A percentile compares a stretch with the other conserved stretches of the same genome.
Evolutionary conservation across 2,888 invertebrate species (phyloP).

Genomic region (Nemurella pictetii): DNA sequence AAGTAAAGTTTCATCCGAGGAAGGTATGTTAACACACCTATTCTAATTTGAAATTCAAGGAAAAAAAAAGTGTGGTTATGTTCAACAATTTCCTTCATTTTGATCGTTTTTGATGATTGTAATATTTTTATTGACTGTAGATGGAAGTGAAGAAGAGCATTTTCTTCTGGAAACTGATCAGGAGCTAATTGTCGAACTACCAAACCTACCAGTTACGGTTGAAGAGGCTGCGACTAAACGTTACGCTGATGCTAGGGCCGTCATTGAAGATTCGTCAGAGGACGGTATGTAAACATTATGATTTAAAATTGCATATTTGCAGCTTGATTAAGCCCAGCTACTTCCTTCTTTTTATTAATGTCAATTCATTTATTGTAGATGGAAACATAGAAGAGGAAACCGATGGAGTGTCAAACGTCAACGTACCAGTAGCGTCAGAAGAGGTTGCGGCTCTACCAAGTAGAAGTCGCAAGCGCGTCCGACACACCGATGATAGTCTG

Average conservation of each 20-base stretch:
- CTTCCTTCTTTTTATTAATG: neutral
- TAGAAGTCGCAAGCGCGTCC: neutral
- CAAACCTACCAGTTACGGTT: neutral
- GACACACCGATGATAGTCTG: neutral
- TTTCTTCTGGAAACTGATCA: too few species aligned
- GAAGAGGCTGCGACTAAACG: neutral
- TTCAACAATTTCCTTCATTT: too few species aligned
- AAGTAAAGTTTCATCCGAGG: too few species aligned
- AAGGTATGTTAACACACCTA: neutral
- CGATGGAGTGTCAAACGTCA: neutral
- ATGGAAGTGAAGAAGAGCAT: too few species aligned
- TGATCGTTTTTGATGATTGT: too few species aligned
- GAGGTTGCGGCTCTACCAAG: neutral
- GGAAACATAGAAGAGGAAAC: neutral
- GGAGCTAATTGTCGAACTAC: too few species aligned
- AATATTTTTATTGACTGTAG: too few species aligned
- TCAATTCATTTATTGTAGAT: neutral
- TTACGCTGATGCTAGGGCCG: neutral
- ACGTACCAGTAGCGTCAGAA: neutral
- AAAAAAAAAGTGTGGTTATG: too few species aligned
- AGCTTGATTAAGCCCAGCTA: neutral
- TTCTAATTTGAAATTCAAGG: too few species aligned
- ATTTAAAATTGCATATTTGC: neutral
- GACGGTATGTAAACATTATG: neutral
- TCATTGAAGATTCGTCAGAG: neutral